Percentiles rank a stretch among this genome's conserved stretches.
These are phyloP conservation scores for Picathartes gymnocephalus DNA, from an alignment of 2,113 vertebrate species.

Conservation along the genomic window DNA sequence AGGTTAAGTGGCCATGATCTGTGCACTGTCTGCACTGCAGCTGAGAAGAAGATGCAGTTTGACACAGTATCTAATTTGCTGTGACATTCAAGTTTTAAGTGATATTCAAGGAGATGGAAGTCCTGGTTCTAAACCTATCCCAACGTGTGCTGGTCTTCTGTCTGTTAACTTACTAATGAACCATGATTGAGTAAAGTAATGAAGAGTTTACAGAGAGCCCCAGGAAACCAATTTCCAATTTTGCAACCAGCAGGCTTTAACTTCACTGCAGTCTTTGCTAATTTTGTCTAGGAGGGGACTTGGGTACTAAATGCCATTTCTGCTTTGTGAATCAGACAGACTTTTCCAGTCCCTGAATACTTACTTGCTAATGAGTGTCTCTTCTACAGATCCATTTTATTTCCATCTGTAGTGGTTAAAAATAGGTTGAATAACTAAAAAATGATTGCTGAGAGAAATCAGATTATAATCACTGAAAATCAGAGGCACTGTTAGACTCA, in stretches of 20 bases:
- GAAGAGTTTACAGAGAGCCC: conserved; percentile 86
- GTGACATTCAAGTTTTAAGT: conserved; percentile 82
- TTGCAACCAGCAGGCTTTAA: conserved; percentile 81
- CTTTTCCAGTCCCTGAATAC: conserved; percentile 61
- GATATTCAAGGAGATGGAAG: conserved; percentile 73
- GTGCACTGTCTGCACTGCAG: neutral
- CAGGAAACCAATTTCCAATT: conserved; percentile 83
- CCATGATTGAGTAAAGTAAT: conserved; percentile 82
- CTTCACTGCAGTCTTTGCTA: conserved; percentile 72
- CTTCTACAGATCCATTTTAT: conserved; percentile 57
- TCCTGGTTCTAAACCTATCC: conserved; percentile 73
- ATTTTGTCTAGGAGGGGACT: conserved; percentile 73
- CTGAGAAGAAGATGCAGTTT: conserved; percentile 48
- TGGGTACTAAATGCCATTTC: conserved; percentile 73
- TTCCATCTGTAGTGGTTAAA: conserved; percentile 59
- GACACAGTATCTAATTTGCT: conserved; percentile 71
- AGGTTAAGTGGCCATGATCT: conserved; percentile 60
- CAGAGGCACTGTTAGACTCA: conserved; percentile 19
- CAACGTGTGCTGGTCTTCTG: conserved; percentile 74
- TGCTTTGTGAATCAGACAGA: conserved; percentile 64
- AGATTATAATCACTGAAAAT: conserved; percentile 66
- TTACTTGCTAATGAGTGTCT: conserved; percentile 64
- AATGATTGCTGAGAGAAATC: conserved; percentile 51
- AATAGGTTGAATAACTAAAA: conserved; percentile 58
- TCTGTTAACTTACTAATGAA: conserved; percentile 90